These are phyloP conservation scores for Myotis daubentonii DNA, from an alignment of 2,797 vertebrate species.

Conservation along the genomic window DNA sequence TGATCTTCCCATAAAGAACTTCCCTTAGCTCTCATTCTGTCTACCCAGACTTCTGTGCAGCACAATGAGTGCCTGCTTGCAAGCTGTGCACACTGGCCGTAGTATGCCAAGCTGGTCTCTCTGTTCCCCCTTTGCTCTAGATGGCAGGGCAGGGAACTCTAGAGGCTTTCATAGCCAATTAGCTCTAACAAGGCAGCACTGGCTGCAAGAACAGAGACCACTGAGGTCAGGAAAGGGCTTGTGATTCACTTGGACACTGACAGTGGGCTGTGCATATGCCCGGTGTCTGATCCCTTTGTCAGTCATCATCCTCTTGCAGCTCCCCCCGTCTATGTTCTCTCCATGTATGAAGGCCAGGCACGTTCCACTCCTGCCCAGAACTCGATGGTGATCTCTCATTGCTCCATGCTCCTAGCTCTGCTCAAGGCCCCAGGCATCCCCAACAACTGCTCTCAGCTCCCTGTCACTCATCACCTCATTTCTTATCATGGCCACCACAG, in stretches of 20 bases:
- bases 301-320: neutral
- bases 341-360: neutral
- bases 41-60: neutral
- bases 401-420: neutral
- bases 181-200: neutral
- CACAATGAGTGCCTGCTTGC: neutral
- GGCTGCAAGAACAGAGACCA: neutral
- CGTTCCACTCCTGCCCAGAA: neutral
- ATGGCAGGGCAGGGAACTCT: neutral
- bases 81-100: neutral
- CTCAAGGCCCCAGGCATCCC: neutral
- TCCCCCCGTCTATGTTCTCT: neutral
- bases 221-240: neutral
- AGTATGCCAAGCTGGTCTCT: neutral
- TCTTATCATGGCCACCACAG: neutral
- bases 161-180: neutral
- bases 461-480: neutral
- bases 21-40: neutral
- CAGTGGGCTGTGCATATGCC: neutral
- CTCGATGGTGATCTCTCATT: neutral
- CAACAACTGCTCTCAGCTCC: neutral
- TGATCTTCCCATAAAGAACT: neutral
- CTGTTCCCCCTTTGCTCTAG: neutral
- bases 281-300: neutral
- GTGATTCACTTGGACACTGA: neutral